Evolutionary conservation across 2,113 vertebrate species (phyloP).

Genomic region (Heliornis fulica): DNA sequence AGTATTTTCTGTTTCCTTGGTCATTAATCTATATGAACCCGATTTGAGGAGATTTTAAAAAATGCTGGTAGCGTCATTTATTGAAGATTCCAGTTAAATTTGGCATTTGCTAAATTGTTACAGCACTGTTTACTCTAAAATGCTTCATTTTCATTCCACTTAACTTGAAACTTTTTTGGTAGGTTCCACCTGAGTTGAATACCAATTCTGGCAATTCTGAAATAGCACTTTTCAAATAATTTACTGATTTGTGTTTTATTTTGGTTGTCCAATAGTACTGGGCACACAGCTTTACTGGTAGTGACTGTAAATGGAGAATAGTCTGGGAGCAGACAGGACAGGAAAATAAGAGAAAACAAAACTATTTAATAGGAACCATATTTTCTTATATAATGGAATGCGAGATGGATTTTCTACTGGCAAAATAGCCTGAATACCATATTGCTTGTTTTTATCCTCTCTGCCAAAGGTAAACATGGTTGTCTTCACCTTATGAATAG

Average conservation of each 20-base stretch:
- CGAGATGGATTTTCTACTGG: neutral
- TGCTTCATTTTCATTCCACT: neutral
- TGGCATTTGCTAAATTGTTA: neutral
- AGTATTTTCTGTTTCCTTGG: neutral
- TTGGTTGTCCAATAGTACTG: neutral
- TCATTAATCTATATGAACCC: neutral
- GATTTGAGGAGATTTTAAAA: neutral
- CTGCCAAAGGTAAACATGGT: neutral
- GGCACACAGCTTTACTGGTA: neutral
- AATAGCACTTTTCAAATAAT: neutral
- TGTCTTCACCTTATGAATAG: slow-evolving; percentile 26
- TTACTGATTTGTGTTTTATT: neutral
- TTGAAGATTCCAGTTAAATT: neutral
- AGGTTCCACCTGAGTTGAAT: neutral
- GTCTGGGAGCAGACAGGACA: neutral
- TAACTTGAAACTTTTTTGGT: neutral
- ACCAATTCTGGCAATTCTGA: neutral
- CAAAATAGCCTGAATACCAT: neutral
- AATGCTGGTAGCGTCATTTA: neutral
- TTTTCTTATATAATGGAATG: neutral
- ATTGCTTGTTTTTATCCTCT: neutral
- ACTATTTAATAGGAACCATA: neutral
- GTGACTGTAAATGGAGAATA: neutral
- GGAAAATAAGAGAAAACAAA: neutral
- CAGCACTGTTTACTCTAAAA: neutral